Evolutionary conservation across 2,888 invertebrate species (phyloP).

Genomic region (Phytoseiulus persimilis): DNA sequence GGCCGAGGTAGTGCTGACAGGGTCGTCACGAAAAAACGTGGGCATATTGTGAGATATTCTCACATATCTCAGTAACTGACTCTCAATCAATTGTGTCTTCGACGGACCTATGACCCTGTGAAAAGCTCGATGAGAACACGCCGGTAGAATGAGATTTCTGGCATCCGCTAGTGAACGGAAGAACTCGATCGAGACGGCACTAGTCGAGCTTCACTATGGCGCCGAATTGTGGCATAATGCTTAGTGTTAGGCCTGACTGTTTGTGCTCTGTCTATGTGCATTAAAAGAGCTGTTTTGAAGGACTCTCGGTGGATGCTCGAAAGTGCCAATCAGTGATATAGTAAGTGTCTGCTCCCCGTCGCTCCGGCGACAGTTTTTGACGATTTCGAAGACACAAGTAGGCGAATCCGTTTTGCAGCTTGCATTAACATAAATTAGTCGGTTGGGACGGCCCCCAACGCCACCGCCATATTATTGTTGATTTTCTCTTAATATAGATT

Average conservation of each 20-base stretch:
- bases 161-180: background rate
- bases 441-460: conserved; percentile 38
- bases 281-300: background rate
- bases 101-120: no score
- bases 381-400: background rate
- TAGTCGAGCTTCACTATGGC: conserved; percentile 13
- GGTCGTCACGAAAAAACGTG: background rate
- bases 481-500: conserved; percentile 38
- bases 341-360: background rate
- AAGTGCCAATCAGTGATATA: background rate
- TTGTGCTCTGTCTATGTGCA: conserved; percentile 35
- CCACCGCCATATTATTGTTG: conserved; percentile 38
- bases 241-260: conserved; percentile 36
- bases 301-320: background rate
- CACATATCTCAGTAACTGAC: background rate
- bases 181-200: background rate
- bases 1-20: background rate
- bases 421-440: conserved; percentile 39
- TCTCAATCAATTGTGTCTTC: no score
- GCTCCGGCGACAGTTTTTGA: background rate
- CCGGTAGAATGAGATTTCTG: background rate
- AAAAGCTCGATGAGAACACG: no score
- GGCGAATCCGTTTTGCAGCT: conserved; percentile 24
- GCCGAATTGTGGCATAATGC: conserved; percentile 33
- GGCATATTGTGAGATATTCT: background rate